Evolutionary conservation across 2,888 invertebrate species (phyloP).

Genomic region (Eristalis pertinax): DNA sequence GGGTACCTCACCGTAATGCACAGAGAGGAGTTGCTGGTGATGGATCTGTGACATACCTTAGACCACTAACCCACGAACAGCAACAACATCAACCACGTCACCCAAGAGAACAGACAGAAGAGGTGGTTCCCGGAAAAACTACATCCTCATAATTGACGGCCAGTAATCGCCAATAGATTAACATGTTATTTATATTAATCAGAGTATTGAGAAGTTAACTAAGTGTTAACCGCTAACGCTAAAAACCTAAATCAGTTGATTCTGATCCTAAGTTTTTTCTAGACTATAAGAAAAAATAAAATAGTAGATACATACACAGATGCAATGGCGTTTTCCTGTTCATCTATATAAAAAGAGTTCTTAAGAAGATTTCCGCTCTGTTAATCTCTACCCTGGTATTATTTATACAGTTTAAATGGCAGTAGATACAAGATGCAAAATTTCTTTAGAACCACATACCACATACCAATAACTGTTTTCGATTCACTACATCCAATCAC

Average conservation of each 20-base stretch:
- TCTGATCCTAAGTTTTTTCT: conserved; percentile 8
- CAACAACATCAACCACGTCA: conserved; percentile 75
- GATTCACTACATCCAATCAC: too few species aligned
- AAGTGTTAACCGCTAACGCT: conserved; percentile 57
- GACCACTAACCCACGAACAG: conserved; percentile 74
- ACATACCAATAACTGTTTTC: too few species aligned
- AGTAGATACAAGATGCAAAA: too few species aligned
- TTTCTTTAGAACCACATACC: too few species aligned
- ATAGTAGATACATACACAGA: conserved; percentile 18
- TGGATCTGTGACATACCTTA: conserved; percentile 76
- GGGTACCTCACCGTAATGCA: conserved; percentile 58
- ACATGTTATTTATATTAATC: conserved; percentile 63
- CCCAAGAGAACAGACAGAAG: conserved; percentile 78
- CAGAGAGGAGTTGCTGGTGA: conserved; percentile 75
- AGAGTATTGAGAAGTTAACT: conserved; percentile 37
- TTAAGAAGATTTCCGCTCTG: too few species aligned
- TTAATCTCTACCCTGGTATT: too few species aligned
- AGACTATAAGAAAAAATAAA: conserved; percentile 14
- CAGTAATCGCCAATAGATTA: conserved; percentile 53
- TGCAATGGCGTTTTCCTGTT: too few species aligned
- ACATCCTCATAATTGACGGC: conserved; percentile 53
- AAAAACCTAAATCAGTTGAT: conserved; percentile 11
- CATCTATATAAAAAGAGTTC: too few species aligned
- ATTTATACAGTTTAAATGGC: too few species aligned
- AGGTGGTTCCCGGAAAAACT: conserved; percentile 74